These are phyloP conservation scores for Crossaster papposus DNA, from an alignment of 53 echinoderm and acorn worm genomes.

Conservation along the genomic window DNA sequence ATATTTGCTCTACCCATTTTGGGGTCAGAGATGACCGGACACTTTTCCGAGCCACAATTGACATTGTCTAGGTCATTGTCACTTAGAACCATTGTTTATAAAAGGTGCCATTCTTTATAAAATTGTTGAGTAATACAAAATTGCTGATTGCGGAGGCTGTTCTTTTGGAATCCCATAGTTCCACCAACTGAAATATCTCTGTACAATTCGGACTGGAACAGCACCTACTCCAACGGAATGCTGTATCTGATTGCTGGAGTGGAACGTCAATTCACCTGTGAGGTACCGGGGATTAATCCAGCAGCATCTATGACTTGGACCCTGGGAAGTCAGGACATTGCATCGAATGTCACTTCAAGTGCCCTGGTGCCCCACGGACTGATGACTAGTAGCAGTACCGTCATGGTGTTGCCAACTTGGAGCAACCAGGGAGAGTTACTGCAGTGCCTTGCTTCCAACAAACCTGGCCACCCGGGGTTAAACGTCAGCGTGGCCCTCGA, in stretches of 20 bases:
- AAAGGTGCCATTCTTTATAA: too few relatives aligned
- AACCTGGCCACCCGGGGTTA: background rate
- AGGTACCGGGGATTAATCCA: conserved; percentile 7
- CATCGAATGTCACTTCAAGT: background rate
- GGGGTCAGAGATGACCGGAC: too few relatives aligned
- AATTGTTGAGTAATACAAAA: too few relatives aligned
- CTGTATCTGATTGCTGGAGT: background rate
- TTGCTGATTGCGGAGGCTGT: too few relatives aligned
- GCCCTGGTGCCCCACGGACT: background rate
- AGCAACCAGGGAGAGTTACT: background rate
- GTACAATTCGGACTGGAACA: background rate
- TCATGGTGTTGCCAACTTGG: background rate
- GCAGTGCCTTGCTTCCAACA: conserved; percentile 10
- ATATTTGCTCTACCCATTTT: too few relatives aligned
- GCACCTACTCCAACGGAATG: background rate
- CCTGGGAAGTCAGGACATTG: background rate
- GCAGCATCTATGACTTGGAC: conserved; percentile 10
- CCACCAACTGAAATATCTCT: background rate
- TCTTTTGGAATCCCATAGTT: background rate
- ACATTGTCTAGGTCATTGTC: too few relatives aligned
- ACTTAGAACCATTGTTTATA: too few relatives aligned
- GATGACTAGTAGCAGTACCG: background rate
- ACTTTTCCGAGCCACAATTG: too few relatives aligned
- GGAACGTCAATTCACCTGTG: background rate
- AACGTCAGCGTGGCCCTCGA: background rate